Conservation (phyloP, 2,888 invertebrate genomes). For the Drosophila merina region DNA sequence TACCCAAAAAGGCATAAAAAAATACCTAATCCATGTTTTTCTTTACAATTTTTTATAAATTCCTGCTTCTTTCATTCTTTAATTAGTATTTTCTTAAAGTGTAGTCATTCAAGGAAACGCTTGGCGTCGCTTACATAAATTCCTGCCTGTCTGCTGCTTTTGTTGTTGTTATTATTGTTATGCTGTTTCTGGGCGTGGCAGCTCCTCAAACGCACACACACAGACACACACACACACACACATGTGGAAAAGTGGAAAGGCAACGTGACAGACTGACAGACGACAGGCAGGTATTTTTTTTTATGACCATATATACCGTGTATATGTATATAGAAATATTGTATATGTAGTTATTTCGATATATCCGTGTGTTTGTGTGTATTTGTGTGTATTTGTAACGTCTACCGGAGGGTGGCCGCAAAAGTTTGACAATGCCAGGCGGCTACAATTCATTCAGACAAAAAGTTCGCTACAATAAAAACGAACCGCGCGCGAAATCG, state of each 20-base stretch:
- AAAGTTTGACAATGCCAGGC: conserved; percentile 57
- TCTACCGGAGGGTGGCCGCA: conserved; percentile 30
- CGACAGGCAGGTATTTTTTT: conserved; percentile 13
- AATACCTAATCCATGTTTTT: too few relatives aligned
- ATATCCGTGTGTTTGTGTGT: not conserved
- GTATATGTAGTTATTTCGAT: not conserved
- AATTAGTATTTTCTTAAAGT: not conserved
- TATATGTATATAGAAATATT: conserved; percentile 7
- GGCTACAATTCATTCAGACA: conserved; percentile 48
- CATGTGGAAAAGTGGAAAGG: conserved; percentile 48
- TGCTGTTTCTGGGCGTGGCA: conserved; percentile 59
- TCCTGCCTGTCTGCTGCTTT: conserved; percentile 10
- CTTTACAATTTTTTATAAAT: too few relatives aligned
- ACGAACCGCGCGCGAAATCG: conserved; percentile 72
- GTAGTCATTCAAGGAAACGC: conserved; percentile 4
- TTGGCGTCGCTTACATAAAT: conserved; percentile 21
- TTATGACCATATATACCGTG: conserved; percentile 1
- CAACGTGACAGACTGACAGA: conserved; percentile 55
- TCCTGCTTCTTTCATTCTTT: too few relatives aligned
- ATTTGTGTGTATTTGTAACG: not conserved
- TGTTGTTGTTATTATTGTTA: conserved; percentile 35
- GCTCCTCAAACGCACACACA: conserved; percentile 15
- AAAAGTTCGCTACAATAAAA: conserved; percentile 67
- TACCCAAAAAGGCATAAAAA: too few relatives aligned
- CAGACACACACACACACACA: conserved; percentile 23